Percentiles rank a stretch among this genome's conserved stretches.
phyloP scores from a whole-genome alignment of 2,888 invertebrate species.

The Metallyticus violacea region DNA sequence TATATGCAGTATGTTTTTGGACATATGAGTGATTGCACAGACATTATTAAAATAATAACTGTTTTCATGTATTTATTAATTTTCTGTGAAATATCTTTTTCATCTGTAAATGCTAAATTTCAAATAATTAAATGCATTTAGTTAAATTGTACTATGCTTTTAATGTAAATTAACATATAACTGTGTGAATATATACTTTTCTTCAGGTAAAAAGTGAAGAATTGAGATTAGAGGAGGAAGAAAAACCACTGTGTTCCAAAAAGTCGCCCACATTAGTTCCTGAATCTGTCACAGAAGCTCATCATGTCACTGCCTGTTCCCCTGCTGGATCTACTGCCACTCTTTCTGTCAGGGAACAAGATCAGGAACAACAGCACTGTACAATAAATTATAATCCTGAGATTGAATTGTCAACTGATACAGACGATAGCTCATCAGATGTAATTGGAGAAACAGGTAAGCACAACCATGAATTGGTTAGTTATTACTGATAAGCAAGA shows the following conservation, averaged over 20 bases:
- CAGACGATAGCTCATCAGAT: slow-evolving; percentile 53
- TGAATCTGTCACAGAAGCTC: not conserved
- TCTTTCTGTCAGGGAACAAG: not conserved
- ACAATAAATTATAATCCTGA: slow-evolving; percentile 51
- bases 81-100: too few species aligned
- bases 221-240: not conserved
- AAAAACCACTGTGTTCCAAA: slow-evolving; percentile 6
- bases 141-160: too few species aligned
- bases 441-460: slow-evolving; percentile 19
- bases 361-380: not conserved
- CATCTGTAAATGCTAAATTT: too few species aligned
- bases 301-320: slow-evolving; percentile 19
- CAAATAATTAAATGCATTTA: too few species aligned
- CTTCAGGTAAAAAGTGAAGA: slow-evolving; percentile 21
- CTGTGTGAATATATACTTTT: not conserved
- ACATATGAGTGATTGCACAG: too few species aligned
- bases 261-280: slow-evolving; percentile 4
- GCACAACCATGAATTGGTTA: not conserved
- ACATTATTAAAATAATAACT: too few species aligned
- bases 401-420: slow-evolving; percentile 68
- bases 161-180: too few species aligned
- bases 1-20: too few species aligned
- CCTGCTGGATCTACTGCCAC: slow-evolving; percentile 20
- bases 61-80: too few species aligned
- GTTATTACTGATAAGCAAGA: too few species aligned